phyloP scores from a whole-genome alignment of 2,113 vertebrate species.

The Cercocebus atys region DNA sequence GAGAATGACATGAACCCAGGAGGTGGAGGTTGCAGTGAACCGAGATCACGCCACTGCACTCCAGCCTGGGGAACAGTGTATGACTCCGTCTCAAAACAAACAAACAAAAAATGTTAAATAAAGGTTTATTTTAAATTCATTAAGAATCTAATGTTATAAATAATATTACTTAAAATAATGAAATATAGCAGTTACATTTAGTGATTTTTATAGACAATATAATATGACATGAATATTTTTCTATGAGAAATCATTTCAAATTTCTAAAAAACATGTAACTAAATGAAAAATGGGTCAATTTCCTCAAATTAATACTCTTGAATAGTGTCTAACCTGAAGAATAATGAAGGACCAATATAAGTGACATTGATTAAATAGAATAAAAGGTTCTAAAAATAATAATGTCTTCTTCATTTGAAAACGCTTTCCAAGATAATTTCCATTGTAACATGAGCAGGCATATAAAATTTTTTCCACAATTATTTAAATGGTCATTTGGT shows the following conservation, averaged over 20 bases:
- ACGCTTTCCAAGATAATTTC: not conserved
- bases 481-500: not conserved
- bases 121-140: not conserved
- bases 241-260: not conserved
- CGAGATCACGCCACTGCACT: no score
- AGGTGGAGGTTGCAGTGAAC: no score
- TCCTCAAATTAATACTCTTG: not conserved
- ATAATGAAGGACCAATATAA: not conserved
- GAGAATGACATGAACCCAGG: no score
- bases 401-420: not conserved
- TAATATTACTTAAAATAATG: not conserved
- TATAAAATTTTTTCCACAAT: not conserved
- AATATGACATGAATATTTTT: not conserved
- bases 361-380: not conserved
- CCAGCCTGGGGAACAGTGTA: no score
- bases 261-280: not conserved
- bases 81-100: no score
- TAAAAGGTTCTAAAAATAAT: not conserved
- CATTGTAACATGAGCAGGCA: not conserved
- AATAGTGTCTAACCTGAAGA: not conserved
- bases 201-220: not conserved
- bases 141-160: not conserved
- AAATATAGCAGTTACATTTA: not conserved
- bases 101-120: not conserved
- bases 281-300: not conserved